These are phyloP conservation scores for Drosophila anomalata DNA, from an alignment of 2,888 invertebrate species.

Conservation along the genomic window DNA sequence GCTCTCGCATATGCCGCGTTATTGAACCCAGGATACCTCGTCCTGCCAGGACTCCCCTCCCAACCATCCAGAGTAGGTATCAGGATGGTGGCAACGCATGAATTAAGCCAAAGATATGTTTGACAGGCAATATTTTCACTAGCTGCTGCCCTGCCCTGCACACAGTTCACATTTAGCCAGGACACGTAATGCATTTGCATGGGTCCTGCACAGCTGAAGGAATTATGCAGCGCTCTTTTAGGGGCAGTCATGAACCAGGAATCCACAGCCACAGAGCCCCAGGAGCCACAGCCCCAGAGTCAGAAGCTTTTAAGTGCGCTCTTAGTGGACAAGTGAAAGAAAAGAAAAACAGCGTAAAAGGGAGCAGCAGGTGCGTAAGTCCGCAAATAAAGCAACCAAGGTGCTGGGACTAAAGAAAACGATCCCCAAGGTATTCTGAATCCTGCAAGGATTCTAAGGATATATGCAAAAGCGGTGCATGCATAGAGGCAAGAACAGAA, in stretches of 20 bases:
- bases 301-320: slow-evolving; percentile 23
- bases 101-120: slow-evolving; percentile 56
- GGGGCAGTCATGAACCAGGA: slow-evolving; percentile 23
- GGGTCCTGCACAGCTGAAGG: slow-evolving; percentile 20
- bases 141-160: not conserved
- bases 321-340: too few relatives aligned
- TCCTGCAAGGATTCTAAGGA: not conserved
- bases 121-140: slow-evolving; percentile 50
- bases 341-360: too few relatives aligned
- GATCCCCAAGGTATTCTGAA: not conserved
- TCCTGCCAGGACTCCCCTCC: not conserved
- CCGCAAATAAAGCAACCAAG: slow-evolving; percentile 4
- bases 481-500: slow-evolving; percentile 3
- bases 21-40: slow-evolving; percentile 32
- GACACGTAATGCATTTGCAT: slow-evolving; percentile 52
- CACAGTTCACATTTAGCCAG: slow-evolving; percentile 16
- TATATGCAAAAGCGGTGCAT: not conserved
- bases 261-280: too few relatives aligned
- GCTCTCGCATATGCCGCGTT: slow-evolving; percentile 48
- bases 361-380: slow-evolving; percentile 3
- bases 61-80: not conserved
- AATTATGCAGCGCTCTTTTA: slow-evolving; percentile 48
- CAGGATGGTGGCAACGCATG: slow-evolving; percentile 37
- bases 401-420: not conserved
- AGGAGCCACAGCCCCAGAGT: too few relatives aligned